These are phyloP conservation scores for Hydractinia echinata DNA, from an alignment of 30 jellyfish, hydroid and myxozoan genomes.

Conservation along the genomic window DNA sequence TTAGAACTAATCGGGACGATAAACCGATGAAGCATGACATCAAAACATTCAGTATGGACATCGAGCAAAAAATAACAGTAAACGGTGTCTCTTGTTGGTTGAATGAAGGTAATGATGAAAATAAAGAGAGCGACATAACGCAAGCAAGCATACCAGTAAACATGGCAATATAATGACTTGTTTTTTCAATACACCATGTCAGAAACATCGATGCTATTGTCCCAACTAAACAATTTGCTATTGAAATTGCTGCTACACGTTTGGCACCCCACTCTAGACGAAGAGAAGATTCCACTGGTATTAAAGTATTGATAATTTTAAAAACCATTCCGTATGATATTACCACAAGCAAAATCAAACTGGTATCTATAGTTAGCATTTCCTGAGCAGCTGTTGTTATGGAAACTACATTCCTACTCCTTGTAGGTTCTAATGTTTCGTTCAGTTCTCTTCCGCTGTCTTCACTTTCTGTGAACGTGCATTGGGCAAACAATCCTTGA, in stretches of 20 bases:
- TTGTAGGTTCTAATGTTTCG: not conserved
- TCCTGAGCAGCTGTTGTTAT: not conserved
- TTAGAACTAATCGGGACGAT: conserved; percentile 1
- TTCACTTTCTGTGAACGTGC: not conserved
- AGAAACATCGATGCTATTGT: not conserved
- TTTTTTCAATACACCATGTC: not conserved
- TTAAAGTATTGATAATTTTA: not conserved
- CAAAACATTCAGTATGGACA: not conserved
- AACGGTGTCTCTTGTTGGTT: not conserved
- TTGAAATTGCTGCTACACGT: not conserved
- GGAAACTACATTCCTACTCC: not conserved
- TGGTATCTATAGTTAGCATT: not conserved
- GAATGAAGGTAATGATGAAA: not conserved
- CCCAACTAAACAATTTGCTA: not conserved
- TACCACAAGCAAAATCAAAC: not conserved
- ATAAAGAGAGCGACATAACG: not conserved
- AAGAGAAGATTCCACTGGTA: not conserved
- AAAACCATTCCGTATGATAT: not conserved
- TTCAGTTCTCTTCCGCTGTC: not conserved
- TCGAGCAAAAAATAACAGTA: not conserved
- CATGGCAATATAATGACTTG: not conserved
- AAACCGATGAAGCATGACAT: conserved; percentile 4
- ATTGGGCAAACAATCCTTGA: not conserved
- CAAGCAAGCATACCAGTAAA: not conserved
- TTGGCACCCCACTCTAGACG: not conserved